Evolutionary conservation across 2,888 invertebrate species (phyloP).

Genomic region (Cheiracanthium punctorium): DNA sequence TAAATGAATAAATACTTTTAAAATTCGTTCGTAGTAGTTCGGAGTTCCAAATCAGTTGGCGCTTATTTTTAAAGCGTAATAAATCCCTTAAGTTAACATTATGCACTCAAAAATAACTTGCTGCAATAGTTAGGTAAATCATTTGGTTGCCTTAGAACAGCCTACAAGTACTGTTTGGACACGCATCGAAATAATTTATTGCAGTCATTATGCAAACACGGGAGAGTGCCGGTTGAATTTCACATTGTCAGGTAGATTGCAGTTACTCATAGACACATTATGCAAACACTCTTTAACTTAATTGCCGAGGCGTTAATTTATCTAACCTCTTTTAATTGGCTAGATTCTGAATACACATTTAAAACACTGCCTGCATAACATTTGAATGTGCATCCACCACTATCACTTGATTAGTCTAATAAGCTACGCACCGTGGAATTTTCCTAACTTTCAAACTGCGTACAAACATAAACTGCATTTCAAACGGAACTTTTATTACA

Average conservation of each 20-base stretch:
- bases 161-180: background rate
- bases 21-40: no score
- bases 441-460: background rate
- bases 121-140: no score
- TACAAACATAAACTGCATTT: conserved; percentile 11
- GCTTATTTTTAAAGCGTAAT: no score
- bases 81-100: no score
- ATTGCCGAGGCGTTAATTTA: conserved; percentile 56
- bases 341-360: conserved; percentile 44
- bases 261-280: conserved; percentile 52
- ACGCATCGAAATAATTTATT: conserved; percentile 43
- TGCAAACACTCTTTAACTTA: conserved; percentile 56
- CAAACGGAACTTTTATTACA: conserved; percentile 32
- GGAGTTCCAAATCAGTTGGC: no score
- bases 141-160: no score
- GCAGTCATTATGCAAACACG: conserved; percentile 39
- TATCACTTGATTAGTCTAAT: conserved; percentile 51
- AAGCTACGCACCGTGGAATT: conserved; percentile 29
- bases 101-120: no score
- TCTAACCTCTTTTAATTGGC: conserved; percentile 58
- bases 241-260: conserved; percentile 36
- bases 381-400: conserved; percentile 50
- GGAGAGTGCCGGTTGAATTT: conserved; percentile 37
- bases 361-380: conserved; percentile 32
- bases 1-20: no score